Evolutionary conservation across 2,888 invertebrate genomes (phyloP), one percentile per base, ranked within the genome.

Genomic region (Cryptophagus acutangulus): DNA sequence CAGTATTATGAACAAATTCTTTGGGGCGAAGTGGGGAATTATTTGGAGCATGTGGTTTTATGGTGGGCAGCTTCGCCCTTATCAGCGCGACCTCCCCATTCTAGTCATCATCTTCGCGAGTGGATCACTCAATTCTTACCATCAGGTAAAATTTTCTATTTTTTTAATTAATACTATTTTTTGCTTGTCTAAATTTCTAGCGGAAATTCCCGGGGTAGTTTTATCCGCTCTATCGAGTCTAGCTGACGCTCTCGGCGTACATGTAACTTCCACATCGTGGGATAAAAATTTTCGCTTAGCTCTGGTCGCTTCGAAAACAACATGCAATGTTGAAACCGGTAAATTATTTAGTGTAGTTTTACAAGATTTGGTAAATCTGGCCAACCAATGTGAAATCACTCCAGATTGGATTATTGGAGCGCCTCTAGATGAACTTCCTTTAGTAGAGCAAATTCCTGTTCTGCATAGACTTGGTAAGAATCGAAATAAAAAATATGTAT

Each of bases 1-100:
- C 78, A 80, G 54, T 84, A 82, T 61, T 85, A 84, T 59, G 82
- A 84, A 55, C 80, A 82, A 61, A 77, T 82, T 38, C 70, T 87
- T 17, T 90, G 89, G 89, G 82, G 84, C 0, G 82, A 87, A 59
- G 84, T 87, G 1, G 88, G 88, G 1, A 81, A 82, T 43, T 83
- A 81, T 57, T 71, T 87, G 35, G 87, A 89, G 60, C 88, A 90
- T 58, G 79, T 87, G 13, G 76, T 89, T 14, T 71, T 90, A 1
- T 90, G 89, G 90, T 88, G 88, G 87, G 82, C 84, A 1, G 73
- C 81, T 8, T 81, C 80, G 47, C 84, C 86, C 1, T 68, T 87
- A 29, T 81, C 84, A 9, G 77, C 79, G 40, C 76, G 80, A 50
- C 74, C 79, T 14, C 78, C 79, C 12, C 75, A 74, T 55, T 77